These are phyloP conservation scores for Hermetia illucens DNA, from an alignment of 1,140 invertebrate species.

Conservation along the genomic window DNA sequence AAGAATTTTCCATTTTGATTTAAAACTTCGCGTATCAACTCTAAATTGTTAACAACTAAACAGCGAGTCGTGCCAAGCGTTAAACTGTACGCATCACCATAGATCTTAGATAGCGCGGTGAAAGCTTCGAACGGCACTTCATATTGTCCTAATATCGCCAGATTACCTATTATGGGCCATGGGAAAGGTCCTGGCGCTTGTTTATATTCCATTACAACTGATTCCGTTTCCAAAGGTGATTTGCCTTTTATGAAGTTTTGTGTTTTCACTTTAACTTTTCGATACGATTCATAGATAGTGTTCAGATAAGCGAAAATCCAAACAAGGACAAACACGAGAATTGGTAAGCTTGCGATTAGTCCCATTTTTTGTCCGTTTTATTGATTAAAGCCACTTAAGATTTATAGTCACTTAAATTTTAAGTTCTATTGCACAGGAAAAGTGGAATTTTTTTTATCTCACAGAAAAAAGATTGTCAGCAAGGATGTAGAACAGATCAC, in stretches of 20 bases:
- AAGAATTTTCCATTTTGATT: constrained; percentile 67
- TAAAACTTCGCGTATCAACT: constrained; percentile 60
- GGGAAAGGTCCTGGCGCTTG: constrained; percentile 44
- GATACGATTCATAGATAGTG: neutral
- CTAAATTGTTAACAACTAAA: constrained; percentile 61
- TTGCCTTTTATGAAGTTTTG: neutral
- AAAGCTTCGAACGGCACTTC: constrained; percentile 60
- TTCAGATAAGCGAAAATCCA: neutral
- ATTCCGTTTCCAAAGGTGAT: neutral
- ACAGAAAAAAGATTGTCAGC: neutral
- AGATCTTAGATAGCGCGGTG: constrained; percentile 47
- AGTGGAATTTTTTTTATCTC: neutral
- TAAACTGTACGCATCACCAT: constrained; percentile 62
- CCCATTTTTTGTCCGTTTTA: neutral
- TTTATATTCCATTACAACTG: neutral
- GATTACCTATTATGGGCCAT: constrained; percentile 55
- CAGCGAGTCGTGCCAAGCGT: constrained; percentile 53
- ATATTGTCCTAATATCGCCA: constrained; percentile 48
- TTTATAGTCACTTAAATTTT: neutral
- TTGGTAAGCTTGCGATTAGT: neutral
- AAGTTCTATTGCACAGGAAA: neutral
- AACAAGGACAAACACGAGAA: neutral
- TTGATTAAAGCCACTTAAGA: neutral
- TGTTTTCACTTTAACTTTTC: constrained; percentile 3
- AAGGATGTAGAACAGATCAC: neutral